phyloP scores from a whole-genome alignment of 2,113 vertebrate species.

The Ptilonorhynchus violaceus region DNA sequence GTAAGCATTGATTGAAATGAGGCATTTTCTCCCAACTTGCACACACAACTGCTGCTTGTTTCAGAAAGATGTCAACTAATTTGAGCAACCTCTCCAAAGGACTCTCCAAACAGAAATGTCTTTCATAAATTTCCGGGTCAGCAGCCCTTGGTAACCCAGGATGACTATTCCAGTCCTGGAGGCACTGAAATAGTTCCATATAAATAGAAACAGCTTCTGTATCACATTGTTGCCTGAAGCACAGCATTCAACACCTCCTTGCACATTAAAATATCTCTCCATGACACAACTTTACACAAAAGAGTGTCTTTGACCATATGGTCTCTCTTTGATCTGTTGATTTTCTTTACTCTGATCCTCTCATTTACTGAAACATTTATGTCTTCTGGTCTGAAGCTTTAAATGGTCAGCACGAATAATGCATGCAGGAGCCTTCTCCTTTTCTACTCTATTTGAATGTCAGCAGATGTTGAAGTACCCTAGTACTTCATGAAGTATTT shows the following conservation, averaged over 20 bases:
- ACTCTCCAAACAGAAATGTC: slow-evolving; percentile 83
- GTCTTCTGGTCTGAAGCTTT: slow-evolving; percentile 43
- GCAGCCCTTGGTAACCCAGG: slow-evolving; percentile 72
- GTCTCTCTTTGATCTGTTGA: slow-evolving; percentile 47
- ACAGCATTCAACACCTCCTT: slow-evolving; percentile 63
- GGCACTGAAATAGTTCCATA: slow-evolving; percentile 76
- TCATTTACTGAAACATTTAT: slow-evolving; percentile 14
- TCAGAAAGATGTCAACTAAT: slow-evolving; percentile 72
- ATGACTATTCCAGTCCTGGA: slow-evolving; percentile 76
- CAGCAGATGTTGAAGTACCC: slow-evolving; percentile 13
- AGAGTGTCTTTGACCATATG: slow-evolving; percentile 34
- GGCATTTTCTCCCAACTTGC: slow-evolving; percentile 72
- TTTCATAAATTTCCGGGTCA: slow-evolving; percentile 89
- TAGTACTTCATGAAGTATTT: neutral
- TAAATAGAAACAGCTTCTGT: slow-evolving; percentile 77
- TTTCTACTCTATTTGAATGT: neutral
- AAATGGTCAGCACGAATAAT: slow-evolving; percentile 62
- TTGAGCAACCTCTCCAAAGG: slow-evolving; percentile 72
- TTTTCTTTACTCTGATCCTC: slow-evolving; percentile 57
- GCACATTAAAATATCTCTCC: slow-evolving; percentile 54
- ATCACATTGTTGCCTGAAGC: slow-evolving; percentile 69
- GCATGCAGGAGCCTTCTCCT: slow-evolving; percentile 14
- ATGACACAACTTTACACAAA: slow-evolving; percentile 53
- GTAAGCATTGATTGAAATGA: slow-evolving; percentile 61
- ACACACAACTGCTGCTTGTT: slow-evolving; percentile 81